A percentile compares a stretch with the other conserved stretches of the same genome.
phyloP scores from a whole-genome alignment of 2,797 vertebrate genomes.

The Hemitrygon akajei region DNA sequence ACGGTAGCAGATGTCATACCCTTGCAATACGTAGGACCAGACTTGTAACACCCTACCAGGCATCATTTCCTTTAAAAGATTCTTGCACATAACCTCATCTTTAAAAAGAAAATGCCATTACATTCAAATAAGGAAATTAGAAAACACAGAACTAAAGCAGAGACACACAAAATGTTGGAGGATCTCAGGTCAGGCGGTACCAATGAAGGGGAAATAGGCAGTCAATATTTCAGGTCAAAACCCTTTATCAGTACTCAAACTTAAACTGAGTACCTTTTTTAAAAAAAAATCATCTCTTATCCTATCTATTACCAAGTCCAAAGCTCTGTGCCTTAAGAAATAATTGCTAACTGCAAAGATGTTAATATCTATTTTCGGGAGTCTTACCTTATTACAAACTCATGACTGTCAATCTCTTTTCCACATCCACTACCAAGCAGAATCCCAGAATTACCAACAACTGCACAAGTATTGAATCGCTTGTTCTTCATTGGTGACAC shows the following conservation, averaged over 20 bases:
- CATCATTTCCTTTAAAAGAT: not conserved
- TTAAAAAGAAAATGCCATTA: not conserved
- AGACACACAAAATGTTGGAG: not conserved
- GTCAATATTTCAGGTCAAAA: no score
- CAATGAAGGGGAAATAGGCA: no score
- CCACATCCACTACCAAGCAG: slow-evolving; percentile 74
- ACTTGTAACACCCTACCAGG: not conserved
- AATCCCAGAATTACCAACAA: slow-evolving; percentile 81
- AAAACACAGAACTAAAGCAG: not conserved
- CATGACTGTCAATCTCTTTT: slow-evolving; percentile 74
- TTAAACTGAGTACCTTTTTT: not conserved
- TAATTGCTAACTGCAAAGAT: not conserved
- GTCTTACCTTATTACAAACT: slow-evolving; percentile 76
- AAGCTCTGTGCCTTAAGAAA: not conserved
- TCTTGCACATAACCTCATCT: not conserved
- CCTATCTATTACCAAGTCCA: not conserved
- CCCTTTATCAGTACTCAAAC: no score
- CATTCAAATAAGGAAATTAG: not conserved
- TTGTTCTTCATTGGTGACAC: slow-evolving; percentile 78
- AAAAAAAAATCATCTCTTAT: not conserved
- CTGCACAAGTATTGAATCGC: slow-evolving; percentile 72
- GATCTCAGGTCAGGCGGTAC: no score
- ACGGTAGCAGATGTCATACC: not conserved
- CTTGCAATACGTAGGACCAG: not conserved
- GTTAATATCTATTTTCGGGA: not conserved